Evolutionary conservation across 2,113 vertebrate genomes (phyloP), one percentile per base, ranked within the genome.

Genomic region (Muntiacus reevesi): DNA sequence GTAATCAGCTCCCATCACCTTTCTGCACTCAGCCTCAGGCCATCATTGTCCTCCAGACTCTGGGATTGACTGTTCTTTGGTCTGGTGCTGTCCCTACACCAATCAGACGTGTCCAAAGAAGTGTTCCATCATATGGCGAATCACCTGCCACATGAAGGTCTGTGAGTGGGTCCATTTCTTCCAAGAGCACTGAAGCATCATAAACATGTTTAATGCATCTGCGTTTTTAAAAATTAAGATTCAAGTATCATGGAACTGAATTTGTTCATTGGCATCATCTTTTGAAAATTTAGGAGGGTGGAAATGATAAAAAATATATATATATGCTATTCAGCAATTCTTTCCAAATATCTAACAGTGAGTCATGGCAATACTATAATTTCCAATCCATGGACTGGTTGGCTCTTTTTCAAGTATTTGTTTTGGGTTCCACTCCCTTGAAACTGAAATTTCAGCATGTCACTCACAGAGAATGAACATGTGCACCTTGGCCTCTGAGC

Each of bases 401-500:
- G 78, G 36, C 67, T 94, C 27, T 96, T 93, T 96, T 83, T 89
- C 93, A 95, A 95, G 55, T 79, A 62, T 36, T 96, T 87, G 15
- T 87, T 84, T 59, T 92, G 83, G 83, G 28, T 88, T 76, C 67
- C 57, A 88, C 40, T 86, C 82, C 40, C n/a, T 76, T 43, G 19
- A 83, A 45, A 30, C 9, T 92, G 82, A 86, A 87, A 90, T 95
- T 81, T 92, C 91, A 83, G 43, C 36, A 21, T 91, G 54, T 86
- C 60, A 57, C 57, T 71, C 45, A 55, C 55, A 60, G 43, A 89
- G 74, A 88, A 87, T 54, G 17, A 86, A 67, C 52, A 15, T n/a
- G 10, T 15, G 36, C 1, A 3, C 36, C 28, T 86, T 84, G 57
- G 43, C 71, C 33, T 67, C 85, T 94, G 43, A 97, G 28, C 43